phyloP scores from a whole-genome alignment of 2,888 invertebrate species.

The Meiosimyza decipiens region DNA sequence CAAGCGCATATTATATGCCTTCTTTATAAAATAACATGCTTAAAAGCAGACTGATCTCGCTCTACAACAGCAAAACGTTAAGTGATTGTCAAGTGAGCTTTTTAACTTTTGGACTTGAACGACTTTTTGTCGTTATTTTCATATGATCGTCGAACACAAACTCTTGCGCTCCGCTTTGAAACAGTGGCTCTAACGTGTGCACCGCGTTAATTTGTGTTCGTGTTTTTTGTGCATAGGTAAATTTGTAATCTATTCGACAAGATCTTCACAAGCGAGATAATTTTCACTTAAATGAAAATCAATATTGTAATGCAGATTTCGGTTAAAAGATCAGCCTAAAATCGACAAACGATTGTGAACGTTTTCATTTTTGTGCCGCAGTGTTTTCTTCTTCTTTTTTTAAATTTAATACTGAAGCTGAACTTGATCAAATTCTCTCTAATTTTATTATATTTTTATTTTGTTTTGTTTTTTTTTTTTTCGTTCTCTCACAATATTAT shows the following conservation, averaged over 20 bases:
- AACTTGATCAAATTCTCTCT: not conserved
- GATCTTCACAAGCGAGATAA: not conserved
- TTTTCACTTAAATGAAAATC: no score
- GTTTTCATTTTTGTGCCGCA: not conserved
- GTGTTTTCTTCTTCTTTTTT: not conserved
- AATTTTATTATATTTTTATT: not conserved
- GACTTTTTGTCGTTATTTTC: no score
- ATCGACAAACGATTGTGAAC: not conserved
- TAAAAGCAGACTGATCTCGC: no score
- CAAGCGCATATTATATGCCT: no score
- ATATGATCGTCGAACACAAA: not conserved
- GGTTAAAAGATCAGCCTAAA: constrained; percentile 32
- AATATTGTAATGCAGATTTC: constrained; percentile 23
- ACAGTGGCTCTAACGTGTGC: not conserved
- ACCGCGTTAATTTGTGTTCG: not conserved
- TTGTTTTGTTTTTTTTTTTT: not conserved
- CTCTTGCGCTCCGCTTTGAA: not conserved
- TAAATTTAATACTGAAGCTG: not conserved
- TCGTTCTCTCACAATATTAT: not conserved
- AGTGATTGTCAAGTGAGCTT: not conserved
- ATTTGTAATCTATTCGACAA: constrained; percentile 19
- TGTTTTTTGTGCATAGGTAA: not conserved
- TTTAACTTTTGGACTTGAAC: not conserved
- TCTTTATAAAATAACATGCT: no score
- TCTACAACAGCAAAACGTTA: no score